Percentiles rank a stretch among this genome's conserved stretches.
phyloP scores from a whole-genome alignment of 2,113 vertebrate species.

The Grallaria varia region DNA sequence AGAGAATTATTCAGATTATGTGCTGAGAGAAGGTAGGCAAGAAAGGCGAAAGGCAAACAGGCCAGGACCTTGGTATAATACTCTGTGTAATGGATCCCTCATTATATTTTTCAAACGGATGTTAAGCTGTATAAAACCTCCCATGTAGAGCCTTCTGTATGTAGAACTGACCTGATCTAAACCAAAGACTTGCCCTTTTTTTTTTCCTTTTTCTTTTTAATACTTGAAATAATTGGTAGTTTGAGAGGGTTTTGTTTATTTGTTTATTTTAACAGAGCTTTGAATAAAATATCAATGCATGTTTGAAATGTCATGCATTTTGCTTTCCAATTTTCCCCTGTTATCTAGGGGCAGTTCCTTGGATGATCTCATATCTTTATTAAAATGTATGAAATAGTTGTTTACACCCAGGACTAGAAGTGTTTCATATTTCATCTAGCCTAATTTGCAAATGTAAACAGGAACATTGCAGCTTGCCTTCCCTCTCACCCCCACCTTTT shows the following conservation, averaged over 20 bases:
- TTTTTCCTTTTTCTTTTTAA: background rate
- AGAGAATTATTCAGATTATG: background rate
- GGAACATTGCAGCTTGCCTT: background rate
- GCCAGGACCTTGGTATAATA: background rate
- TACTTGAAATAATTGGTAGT: background rate
- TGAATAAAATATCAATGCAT: constrained; percentile 2
- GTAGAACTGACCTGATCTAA: background rate
- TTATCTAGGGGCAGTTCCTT: constrained; percentile 3
- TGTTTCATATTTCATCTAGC: background rate
- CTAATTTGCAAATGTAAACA: background rate
- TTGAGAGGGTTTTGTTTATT: background rate
- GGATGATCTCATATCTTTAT: constrained; percentile 1
- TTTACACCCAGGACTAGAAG: background rate
- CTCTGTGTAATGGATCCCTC: background rate
- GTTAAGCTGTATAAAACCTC: background rate
- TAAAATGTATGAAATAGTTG: constrained; percentile 11
- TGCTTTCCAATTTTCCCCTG: background rate
- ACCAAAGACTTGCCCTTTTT: background rate
- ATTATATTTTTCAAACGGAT: background rate
- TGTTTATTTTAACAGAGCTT: background rate
- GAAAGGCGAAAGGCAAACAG: background rate
- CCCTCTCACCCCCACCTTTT: background rate
- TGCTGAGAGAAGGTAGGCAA: background rate
- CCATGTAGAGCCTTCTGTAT: background rate
- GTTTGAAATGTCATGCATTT: background rate